These are phyloP conservation scores for Aplodontia rufa DNA, from an alignment of 2,113 vertebrate genomes.

Conservation along the genomic window DNA sequence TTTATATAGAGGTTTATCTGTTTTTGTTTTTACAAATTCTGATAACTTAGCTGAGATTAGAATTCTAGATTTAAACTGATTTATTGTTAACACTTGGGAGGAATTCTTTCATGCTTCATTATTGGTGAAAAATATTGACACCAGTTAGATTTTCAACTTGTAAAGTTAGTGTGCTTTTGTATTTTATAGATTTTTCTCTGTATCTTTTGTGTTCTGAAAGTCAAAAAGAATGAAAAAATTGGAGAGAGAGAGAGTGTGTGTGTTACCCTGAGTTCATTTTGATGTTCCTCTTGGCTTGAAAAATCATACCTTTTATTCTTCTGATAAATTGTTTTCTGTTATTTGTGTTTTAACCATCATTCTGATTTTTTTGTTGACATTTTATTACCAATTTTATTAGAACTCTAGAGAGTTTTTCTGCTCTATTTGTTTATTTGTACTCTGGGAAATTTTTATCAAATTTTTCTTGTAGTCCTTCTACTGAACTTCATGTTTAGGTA, in stretches of 20 bases:
- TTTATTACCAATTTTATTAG: background rate
- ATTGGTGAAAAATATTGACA: background rate
- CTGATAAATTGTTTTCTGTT: background rate
- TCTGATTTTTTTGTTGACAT: background rate
- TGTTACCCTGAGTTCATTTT: background rate
- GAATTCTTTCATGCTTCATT: background rate
- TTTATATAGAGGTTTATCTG: background rate
- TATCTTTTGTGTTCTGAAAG: background rate
- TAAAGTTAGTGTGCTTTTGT: background rate
- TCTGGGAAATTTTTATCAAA: background rate
- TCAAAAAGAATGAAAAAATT: background rate
- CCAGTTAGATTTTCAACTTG: background rate
- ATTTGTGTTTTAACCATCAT: background rate
- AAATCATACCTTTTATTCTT: background rate
- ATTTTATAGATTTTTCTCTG: background rate
- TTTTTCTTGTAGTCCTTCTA: background rate
- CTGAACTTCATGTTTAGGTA: background rate
- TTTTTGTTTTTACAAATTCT: background rate
- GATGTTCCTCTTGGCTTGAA: background rate
- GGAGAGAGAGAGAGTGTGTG: background rate
- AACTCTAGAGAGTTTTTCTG: background rate
- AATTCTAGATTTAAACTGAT: background rate
- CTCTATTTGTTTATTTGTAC: background rate
- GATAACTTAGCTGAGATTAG: background rate
- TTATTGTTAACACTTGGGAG: background rate